Evolutionary conservation across 2,113 vertebrate genomes (phyloP), one percentile per base, ranked within the genome.

Genomic region (Dolichallabes microphthalmus): DNA sequence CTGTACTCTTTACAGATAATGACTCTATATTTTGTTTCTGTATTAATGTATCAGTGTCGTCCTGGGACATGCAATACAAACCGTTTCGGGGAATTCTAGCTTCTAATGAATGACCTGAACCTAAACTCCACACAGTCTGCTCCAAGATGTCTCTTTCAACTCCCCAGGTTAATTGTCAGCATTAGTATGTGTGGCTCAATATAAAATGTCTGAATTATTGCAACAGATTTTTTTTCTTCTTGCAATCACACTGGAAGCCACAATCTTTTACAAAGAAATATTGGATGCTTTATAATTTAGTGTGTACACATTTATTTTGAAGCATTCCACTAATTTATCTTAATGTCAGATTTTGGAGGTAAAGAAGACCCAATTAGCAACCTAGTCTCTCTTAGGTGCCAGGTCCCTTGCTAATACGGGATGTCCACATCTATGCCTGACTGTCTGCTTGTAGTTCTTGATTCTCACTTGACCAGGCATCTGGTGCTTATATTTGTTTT

Each of bases 401-500:
- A 25, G 8, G 60, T 84, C 69, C 39, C 64, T 82, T 32, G 5
- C n/a, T 73, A 45, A 61, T 15, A 13, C 5, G 22, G 13, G 7
- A n/a, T 14, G 35, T 52, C 30, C 22, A 73, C 83, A 80, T 57
- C n/a, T 20, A 20, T 50, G 71, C 60, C 17, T 20, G n/a, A 55
- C 19, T 45, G 64, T 80, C 45, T 85, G 32, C 15, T 57, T 15
- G 35, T 79, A 77, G 52, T 64, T 68, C 77, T 86, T 74, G 39
- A 66, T 82, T 82, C 85, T 53, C 45, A 80, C 39, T 39, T 27
- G 39, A 71, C 75, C 81, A 80, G 87, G 68, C 57, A 76, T 86
- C 89, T 90, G 88, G 90, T 93, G 87, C 90, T 88, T 92, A 90
- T 93, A 88, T 93, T 93, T 89, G 91, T 94, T 92, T 86, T 92